These are phyloP conservation scores for Netelia melanura DNA, from an alignment of 2,888 invertebrate species.

Conservation along the genomic window DNA sequence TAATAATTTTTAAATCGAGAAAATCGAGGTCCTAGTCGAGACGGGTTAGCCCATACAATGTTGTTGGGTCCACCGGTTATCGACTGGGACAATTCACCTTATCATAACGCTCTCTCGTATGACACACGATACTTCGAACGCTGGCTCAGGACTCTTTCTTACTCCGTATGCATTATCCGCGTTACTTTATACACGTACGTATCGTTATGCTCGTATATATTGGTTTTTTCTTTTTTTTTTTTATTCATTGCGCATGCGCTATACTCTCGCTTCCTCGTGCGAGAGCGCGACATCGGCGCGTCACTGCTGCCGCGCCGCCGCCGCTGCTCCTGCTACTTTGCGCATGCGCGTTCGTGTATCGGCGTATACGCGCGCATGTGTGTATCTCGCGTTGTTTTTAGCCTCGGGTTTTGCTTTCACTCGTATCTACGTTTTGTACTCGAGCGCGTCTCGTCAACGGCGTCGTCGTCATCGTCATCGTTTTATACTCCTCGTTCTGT, in stretches of 20 bases:
- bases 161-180: neutral
- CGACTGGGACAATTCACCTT: conserved; percentile 37
- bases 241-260: conserved; percentile 38
- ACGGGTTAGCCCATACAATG: too few relatives aligned
- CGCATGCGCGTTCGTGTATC: neutral
- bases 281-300: conserved; percentile 54
- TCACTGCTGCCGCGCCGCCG: conserved; percentile 51
- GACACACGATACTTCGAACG: conserved; percentile 32
- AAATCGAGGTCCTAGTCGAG: too few relatives aligned
- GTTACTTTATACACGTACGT: neutral
- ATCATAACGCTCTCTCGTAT: conserved; percentile 31
- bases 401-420: conserved; percentile 67
- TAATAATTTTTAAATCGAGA: too few relatives aligned
- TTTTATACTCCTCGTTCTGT: conserved; percentile 20
- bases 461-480: conserved; percentile 26
- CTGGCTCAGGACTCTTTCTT: neutral
- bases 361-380: neutral
- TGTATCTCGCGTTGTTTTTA: conserved; percentile 62
- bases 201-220: conserved; percentile 49
- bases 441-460: conserved; percentile 18
- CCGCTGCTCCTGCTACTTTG: conserved; percentile 29
- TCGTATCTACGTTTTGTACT: conserved; percentile 50
- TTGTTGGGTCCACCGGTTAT: conserved; percentile 6
- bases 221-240: conserved; percentile 33
- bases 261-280: conserved; percentile 26